Percentiles rank a stretch among this genome's conserved stretches.
phyloP scores from a whole-genome alignment of 2,797 vertebrate genomes.

The Chromis chromis region DNA sequence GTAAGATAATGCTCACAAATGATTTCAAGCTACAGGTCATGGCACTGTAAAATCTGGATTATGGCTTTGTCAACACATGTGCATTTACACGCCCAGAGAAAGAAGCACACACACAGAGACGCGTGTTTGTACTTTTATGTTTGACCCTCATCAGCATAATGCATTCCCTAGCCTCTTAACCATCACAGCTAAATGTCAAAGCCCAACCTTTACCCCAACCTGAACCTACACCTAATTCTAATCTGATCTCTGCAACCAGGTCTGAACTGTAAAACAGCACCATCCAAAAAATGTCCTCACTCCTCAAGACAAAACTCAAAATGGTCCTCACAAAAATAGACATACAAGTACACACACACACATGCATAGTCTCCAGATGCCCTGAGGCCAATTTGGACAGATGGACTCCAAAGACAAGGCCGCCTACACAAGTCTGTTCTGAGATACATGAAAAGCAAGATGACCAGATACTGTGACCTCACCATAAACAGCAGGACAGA shows the following conservation, averaged over 20 bases:
- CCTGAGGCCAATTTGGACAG: constrained; percentile 41
- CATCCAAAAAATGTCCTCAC: not conserved
- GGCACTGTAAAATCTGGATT: constrained; percentile 1
- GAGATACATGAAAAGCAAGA: constrained; percentile 15
- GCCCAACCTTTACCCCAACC: not conserved
- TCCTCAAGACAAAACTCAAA: not conserved
- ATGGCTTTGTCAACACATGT: not conserved
- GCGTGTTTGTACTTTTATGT: not conserved
- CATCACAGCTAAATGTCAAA: not conserved
- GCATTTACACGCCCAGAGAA: not conserved
- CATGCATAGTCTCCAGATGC: constrained; percentile 35
- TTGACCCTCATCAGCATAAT: no score
- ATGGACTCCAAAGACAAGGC: constrained; percentile 50
- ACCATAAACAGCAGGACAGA: not conserved
- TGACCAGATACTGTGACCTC: constrained; percentile 29
- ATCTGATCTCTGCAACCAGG: not conserved
- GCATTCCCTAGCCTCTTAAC: not conserved
- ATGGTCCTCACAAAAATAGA: not conserved
- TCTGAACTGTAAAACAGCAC: not conserved
- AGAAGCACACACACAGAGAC: not conserved
- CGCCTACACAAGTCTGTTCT: constrained; percentile 32
- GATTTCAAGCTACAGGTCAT: constrained; percentile 6
- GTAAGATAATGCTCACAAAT: not conserved
- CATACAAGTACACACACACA: constrained; percentile 8
- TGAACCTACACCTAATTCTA: not conserved